Percentiles rank a stretch among this genome's conserved stretches.
phyloP scores from a whole-genome alignment of 2,888 invertebrate species.

The Diachrysia chrysitis region DNA sequence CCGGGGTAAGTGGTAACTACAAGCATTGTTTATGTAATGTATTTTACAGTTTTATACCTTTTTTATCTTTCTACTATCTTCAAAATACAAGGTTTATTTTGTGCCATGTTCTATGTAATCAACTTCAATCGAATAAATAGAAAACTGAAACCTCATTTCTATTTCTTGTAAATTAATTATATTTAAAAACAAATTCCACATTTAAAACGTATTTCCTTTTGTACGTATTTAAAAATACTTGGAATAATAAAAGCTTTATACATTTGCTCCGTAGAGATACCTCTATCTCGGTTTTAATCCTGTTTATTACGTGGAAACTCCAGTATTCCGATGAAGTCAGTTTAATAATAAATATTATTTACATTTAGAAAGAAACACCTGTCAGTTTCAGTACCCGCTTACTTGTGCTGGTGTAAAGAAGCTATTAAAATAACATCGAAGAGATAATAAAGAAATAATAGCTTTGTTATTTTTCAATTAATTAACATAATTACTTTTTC shows the following conservation, averaged over 20 bases:
- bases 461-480: background rate
- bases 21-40: no score
- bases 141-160: no score
- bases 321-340: background rate
- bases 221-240: no score
- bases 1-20: no score
- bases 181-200: no score
- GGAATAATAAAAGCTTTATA: background rate
- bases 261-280: background rate
- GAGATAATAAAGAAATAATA: background rate
- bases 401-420: background rate
- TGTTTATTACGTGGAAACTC: background rate
- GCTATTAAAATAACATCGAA: background rate
- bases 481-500: background rate
- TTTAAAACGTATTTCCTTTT: no score
- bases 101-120: no score
- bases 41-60: no score
- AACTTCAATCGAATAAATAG: no score
- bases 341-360: slow-evolving; percentile 1
- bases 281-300: background rate
- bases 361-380: slow-evolving; percentile 4
- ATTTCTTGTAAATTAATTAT: no score
- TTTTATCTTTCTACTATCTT: no score
- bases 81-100: no score
- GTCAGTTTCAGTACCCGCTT: background rate